Evolutionary conservation across 2,113 vertebrate genomes (phyloP), one percentile per base, ranked within the genome.

Genomic region (Ctenomys sociabilis): DNA sequence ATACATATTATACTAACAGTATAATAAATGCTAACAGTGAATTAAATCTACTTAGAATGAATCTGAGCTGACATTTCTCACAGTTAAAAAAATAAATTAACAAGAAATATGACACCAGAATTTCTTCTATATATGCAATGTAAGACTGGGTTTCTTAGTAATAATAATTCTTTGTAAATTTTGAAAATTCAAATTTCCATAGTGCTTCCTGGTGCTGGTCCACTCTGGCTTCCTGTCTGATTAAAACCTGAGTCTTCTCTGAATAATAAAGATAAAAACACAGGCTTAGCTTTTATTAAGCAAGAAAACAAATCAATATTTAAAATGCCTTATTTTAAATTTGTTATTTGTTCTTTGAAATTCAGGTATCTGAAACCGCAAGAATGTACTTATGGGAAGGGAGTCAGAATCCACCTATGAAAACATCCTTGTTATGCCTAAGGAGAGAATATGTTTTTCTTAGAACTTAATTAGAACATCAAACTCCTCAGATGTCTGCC

Each of bases 391-490:
- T 26, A 21, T 35, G 22, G 43, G 8, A 26, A 4, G 7, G 3
- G 17, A 9, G 7, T 86, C 4, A 87, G 19, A 87, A 84, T 49
- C 19, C 16, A 92, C 49, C n/a, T 77, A 40, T 77, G 54, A 87
- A 78, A 80, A 70, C 2, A 61, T 37, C 52, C 77, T 72, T 73
- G 0, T 19, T 89, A 88, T 85, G 13, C 17, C 45, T 61, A 28
- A 82, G n/a, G 81, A 93, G 52, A 73, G 54, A 3, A 52, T 61
- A 12, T 4, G 54, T 35, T 49, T 83, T 85, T 37, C 14, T 61
- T 73, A 91, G 72, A 37, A 45, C 77, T 93, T 91, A 19, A 80
- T 83, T 84, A 93, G 72, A 72, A 94, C 94, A 88, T 73, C 14
- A 82, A 92, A 45, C 13, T 61, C 54, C 14, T 92, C 3, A 92